Base-by-base conservation (phyloP, 1,140 invertebrate genomes). In the Drosophila guanche region DNA sequence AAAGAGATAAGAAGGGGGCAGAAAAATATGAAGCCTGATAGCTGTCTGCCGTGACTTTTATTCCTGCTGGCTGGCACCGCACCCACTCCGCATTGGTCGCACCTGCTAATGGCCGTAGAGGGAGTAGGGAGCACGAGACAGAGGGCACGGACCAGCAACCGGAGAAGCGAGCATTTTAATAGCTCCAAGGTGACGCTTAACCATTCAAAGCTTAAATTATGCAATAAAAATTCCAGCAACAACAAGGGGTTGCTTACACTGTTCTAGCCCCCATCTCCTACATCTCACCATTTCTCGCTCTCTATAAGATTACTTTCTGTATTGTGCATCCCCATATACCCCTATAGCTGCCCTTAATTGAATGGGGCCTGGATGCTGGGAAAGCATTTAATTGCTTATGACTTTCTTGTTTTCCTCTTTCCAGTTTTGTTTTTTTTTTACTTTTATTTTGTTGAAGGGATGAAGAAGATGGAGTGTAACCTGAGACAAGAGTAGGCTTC, bases 151-250 rank as follows among this genome's bases (percentile, higher is more conserved):
- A 12, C 33, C 33, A 20, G 40, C 12, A 37, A 40, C 22, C 25
- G 7, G 23, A 42, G 60, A 47, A 55, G 57, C 51, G 50, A 78
- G 55, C 62, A 63, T 79, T 88, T 88, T 88, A 88, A 88, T 88
- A 83, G 84, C 84, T 75, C 67, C 83, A 89, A 88, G 83, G 84
- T 88, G 83, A 89, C 83, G 83, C 78, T 79, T 76, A 78, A 88
- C 61, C 83, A 83, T 86, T 86, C 78, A 89, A 88, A 78, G 67
- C 84, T 88, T 88, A 88, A 88, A 89, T 88, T 88, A 88, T 88
- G 78, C 83, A 88, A 88, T 88, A 88, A 88, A 89, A 88, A 89
- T 73, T 61, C 70, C 62, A 75, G 57, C 66, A 52, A 37, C 50
- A 52, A n/a, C 50, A 52, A 12, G 14, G 33, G 33, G 33, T 37